These are phyloP conservation scores for Calliopum simillimum DNA, from an alignment of 2,888 invertebrate species.

Conservation along the genomic window DNA sequence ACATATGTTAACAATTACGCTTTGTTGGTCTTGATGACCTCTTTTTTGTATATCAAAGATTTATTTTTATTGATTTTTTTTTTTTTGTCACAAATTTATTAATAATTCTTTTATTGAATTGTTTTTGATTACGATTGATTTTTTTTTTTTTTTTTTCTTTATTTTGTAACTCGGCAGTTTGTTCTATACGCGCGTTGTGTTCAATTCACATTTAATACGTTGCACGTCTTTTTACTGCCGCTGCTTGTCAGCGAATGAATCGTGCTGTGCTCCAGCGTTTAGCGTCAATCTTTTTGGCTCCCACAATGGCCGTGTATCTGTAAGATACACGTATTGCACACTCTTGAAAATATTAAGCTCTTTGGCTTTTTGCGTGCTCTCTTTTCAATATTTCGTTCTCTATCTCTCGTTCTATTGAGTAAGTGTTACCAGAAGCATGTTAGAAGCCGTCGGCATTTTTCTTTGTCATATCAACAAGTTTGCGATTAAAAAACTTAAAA, in stretches of 20 bases:
- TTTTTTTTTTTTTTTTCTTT: constrained; percentile 19
- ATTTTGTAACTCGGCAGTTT: constrained; percentile 34
- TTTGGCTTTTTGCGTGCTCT: not conserved
- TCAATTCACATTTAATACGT: not conserved
- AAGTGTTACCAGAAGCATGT: too few relatives aligned
- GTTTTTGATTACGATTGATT: not conserved
- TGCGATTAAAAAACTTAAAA: too few relatives aligned
- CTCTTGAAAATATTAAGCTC: too few relatives aligned
- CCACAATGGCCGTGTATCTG: not conserved
- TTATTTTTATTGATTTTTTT: constrained; percentile 17
- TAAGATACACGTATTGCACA: not conserved
- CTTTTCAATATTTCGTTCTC: not conserved
- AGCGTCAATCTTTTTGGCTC: constrained; percentile 15
- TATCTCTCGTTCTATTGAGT: too few relatives aligned
- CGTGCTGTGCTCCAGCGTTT: constrained; percentile 6
- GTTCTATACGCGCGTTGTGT: constrained; percentile 38
- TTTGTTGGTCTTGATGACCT: too few relatives aligned
- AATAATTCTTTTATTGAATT: not conserved
- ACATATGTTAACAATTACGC: too few relatives aligned
- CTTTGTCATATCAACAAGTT: too few relatives aligned
- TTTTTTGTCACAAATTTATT: constrained; percentile 24
- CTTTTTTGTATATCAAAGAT: too few relatives aligned
- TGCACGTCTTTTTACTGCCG: constrained; percentile 55
- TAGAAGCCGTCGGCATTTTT: too few relatives aligned
- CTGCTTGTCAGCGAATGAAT: constrained; percentile 58